Percentiles rank a stretch among this genome's conserved stretches.
These are phyloP conservation scores for Araneus ventricosus DNA, from an alignment of 1,140 invertebrate species.

Conservation along the genomic window DNA sequence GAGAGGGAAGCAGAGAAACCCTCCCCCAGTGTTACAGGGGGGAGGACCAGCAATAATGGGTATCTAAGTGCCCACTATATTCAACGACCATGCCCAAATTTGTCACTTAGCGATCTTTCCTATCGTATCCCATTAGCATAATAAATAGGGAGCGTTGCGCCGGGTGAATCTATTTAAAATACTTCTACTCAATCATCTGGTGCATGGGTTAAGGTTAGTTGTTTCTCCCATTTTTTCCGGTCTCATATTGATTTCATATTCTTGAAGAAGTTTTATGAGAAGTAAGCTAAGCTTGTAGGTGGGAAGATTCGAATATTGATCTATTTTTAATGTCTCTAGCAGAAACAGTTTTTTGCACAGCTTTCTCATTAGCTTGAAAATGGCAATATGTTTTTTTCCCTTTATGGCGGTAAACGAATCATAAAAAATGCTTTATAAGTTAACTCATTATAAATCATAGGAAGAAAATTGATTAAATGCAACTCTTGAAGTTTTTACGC, in stretches of 20 bases:
- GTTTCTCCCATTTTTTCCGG: background rate
- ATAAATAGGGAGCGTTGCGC: conserved; percentile 62
- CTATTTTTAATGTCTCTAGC: conserved; percentile 15
- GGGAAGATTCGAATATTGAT: conserved; percentile 12
- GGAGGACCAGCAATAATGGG: conserved; percentile 65
- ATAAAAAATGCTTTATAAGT: background rate
- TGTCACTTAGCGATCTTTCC: conserved; percentile 69
- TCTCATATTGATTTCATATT: conserved; percentile 7
- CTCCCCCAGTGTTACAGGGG: conserved; percentile 32
- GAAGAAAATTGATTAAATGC: background rate
- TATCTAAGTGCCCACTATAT: conserved; percentile 75
- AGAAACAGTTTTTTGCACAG: background rate
- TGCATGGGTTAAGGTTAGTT: conserved; percentile 46
- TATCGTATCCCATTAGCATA: conserved; percentile 69
- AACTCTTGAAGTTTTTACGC: background rate
- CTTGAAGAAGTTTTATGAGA: conserved; percentile 37
- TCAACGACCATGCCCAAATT: conserved; percentile 70
- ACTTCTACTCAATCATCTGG: conserved; percentile 62
- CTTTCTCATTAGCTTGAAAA: conserved; percentile 33
- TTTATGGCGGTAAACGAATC: background rate
- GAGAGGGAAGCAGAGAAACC: background rate
- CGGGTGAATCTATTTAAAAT: conserved; percentile 71
- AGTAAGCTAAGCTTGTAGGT: background rate
- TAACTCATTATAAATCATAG: conserved; percentile 11
- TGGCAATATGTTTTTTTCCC: background rate